phyloP scores from a whole-genome alignment of 2,797 vertebrate genomes.

The Xenops minutus region DNA sequence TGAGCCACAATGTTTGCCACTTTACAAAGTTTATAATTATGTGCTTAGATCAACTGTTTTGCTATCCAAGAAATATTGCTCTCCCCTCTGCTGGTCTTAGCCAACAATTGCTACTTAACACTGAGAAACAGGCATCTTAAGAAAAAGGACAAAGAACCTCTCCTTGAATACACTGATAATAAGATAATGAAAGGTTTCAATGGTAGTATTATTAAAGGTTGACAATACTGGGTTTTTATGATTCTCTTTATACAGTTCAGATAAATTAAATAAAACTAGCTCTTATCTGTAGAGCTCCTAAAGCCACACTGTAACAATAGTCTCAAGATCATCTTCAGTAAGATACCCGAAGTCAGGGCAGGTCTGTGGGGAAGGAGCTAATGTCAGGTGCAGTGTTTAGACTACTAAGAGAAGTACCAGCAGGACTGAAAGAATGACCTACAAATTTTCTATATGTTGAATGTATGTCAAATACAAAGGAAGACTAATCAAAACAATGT shows the following conservation, averaged over 20 bases:
- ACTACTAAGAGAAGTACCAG: neutral
- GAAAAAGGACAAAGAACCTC: slow-evolving; percentile 53
- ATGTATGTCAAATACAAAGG: neutral
- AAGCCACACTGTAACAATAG: slow-evolving; percentile 13
- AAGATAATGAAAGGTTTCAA: slow-evolving; percentile 68
- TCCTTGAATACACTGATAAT: slow-evolving; percentile 49
- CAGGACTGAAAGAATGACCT: neutral
- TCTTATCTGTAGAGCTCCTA: slow-evolving; percentile 48
- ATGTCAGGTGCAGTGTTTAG: neutral
- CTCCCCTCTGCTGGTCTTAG: neutral
- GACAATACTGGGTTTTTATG: slow-evolving; percentile 33
- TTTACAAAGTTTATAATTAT: neutral
- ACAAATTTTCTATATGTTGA: neutral
- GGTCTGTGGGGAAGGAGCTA: neutral
- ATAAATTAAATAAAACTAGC: slow-evolving; percentile 65
- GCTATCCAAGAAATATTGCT: neutral
- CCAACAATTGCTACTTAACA: slow-evolving; percentile 57
- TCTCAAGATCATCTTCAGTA: neutral
- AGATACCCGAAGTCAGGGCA: neutral
- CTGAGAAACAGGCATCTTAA: slow-evolving; percentile 26
- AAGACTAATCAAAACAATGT: neutral
- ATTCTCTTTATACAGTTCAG: slow-evolving; percentile 52
- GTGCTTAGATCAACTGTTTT: neutral
- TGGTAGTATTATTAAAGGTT: slow-evolving; percentile 50
- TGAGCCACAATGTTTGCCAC: neutral